phyloP scores from a whole-genome alignment of 2,113 vertebrate genomes.

The Periophthalmodon schlosseri region DNA sequence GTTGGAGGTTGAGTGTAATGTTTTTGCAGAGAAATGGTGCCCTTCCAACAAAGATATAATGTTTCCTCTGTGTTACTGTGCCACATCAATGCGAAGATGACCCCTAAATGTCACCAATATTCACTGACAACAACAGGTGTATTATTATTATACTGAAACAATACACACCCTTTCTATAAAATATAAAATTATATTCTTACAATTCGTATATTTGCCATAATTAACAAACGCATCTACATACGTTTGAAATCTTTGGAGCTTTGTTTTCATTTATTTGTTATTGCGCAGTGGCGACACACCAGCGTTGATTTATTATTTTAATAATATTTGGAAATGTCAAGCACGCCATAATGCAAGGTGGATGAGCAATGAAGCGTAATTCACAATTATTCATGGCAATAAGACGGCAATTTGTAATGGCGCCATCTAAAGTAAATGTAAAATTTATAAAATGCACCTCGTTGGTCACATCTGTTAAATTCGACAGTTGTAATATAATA shows the following conservation, averaged over 20 bases:
- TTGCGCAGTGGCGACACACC: conserved; percentile 21
- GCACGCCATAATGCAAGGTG: conserved; percentile 47
- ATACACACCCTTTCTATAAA: conserved; percentile 50
- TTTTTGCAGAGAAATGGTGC: conserved; percentile 64
- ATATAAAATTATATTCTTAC: conserved; percentile 27
- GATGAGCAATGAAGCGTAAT: conserved; percentile 43
- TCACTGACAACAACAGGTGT: conserved; percentile 69
- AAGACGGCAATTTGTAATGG: conserved; percentile 35
- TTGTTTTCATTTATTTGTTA: conserved; percentile 33
- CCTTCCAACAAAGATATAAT: conserved; percentile 44
- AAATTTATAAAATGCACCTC: neutral
- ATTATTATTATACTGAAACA: conserved; percentile 67
- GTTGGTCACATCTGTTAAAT: neutral
- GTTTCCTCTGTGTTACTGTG: conserved; percentile 52
- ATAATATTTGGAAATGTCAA: conserved; percentile 67
- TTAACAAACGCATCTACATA: conserved; percentile 38
- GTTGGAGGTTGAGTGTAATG: conserved; percentile 50
- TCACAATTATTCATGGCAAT: conserved; percentile 35
- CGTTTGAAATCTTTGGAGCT: conserved; percentile 24
- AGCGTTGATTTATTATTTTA: conserved; percentile 61
- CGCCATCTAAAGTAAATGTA: conserved; percentile 11
- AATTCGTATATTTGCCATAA: conserved; percentile 46
- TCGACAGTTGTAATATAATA: neutral
- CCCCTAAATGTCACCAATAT: conserved; percentile 68
- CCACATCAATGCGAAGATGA: conserved; percentile 46